phyloP scores from a whole-genome alignment of 1,140 invertebrate genomes.

The Tyrophagus putrescentiae region DNA sequence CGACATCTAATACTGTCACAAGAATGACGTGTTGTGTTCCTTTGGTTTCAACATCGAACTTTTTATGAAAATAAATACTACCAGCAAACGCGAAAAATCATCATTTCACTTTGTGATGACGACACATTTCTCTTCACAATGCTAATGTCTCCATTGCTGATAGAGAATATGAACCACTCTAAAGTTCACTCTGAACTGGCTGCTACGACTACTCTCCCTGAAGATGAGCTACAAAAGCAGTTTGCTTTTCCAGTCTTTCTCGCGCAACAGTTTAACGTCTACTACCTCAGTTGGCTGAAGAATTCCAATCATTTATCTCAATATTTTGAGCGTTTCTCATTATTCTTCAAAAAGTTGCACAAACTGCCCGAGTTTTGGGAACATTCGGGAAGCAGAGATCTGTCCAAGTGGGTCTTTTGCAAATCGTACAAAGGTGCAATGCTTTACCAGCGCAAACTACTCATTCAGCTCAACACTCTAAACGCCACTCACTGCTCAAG shows the following conservation, averaged over 20 bases:
- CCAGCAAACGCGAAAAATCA: too few relatives aligned
- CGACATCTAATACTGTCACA: too few relatives aligned
- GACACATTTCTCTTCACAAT: too few relatives aligned
- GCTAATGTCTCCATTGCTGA: too few relatives aligned
- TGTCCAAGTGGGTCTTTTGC: not conserved
- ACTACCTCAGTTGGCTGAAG: slow-evolving; percentile 7
- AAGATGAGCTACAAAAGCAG: not conserved
- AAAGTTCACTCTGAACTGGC: too few relatives aligned
- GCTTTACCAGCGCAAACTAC: not conserved
- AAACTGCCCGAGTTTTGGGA: not conserved
- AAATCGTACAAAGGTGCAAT: not conserved
- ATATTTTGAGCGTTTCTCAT: not conserved
- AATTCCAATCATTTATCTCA: not conserved
- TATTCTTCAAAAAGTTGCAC: not conserved
- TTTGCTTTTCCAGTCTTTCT: not conserved
- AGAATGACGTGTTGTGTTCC: too few relatives aligned
- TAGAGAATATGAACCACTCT: too few relatives aligned
- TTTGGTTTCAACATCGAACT: too few relatives aligned
- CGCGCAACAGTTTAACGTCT: not conserved
- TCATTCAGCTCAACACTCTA: not conserved
- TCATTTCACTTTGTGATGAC: too few relatives aligned
- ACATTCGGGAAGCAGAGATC: not conserved
- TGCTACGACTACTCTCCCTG: too few relatives aligned
- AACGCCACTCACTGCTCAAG: not conserved
- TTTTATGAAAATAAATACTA: too few relatives aligned